Conservation (phyloP, 2,797 vertebrate species). For the Staurois parvus region DNA sequence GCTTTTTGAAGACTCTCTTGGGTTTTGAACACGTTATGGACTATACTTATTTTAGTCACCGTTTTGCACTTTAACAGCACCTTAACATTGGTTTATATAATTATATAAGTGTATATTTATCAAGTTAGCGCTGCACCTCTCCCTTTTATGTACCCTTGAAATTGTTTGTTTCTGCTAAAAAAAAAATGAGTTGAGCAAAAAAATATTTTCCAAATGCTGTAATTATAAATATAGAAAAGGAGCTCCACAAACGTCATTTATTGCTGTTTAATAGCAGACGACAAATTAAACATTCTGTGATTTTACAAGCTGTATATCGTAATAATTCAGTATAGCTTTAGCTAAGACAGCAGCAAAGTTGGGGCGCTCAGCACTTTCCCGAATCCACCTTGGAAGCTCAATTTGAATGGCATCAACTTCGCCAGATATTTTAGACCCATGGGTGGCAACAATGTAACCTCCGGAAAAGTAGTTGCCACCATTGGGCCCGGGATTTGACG, state of each 20-base stretch:
- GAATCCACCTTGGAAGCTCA: slow-evolving; percentile 68
- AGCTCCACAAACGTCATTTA: not conserved
- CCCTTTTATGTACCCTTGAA: too few species aligned
- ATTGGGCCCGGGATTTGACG: slow-evolving; percentile 67
- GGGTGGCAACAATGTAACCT: slow-evolving; percentile 66
- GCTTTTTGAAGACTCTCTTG: too few species aligned
- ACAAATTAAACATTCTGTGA: not conserved
- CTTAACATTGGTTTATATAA: too few species aligned
- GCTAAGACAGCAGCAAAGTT: slow-evolving; percentile 67
- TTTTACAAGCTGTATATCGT: slow-evolving; percentile 28
- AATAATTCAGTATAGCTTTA: slow-evolving; percentile 67
- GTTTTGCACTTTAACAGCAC: too few species aligned
- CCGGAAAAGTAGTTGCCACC: slow-evolving; percentile 69
- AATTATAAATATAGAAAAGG: not conserved
- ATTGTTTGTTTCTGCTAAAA: too few species aligned
- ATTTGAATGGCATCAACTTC: slow-evolving; percentile 68
- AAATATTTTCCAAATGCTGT: too few species aligned
- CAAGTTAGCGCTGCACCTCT: too few species aligned
- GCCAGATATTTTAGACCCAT: slow-evolving; percentile 66
- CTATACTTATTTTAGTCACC: too few species aligned
- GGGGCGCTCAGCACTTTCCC: slow-evolving; percentile 62
- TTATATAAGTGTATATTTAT: too few species aligned
- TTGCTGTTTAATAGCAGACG: not conserved
- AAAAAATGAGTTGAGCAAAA: too few species aligned
- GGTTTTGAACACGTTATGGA: too few species aligned